Evolutionary conservation across 1,140 invertebrate genomes (phyloP).

Genomic region (Drosophila littoralis): DNA sequence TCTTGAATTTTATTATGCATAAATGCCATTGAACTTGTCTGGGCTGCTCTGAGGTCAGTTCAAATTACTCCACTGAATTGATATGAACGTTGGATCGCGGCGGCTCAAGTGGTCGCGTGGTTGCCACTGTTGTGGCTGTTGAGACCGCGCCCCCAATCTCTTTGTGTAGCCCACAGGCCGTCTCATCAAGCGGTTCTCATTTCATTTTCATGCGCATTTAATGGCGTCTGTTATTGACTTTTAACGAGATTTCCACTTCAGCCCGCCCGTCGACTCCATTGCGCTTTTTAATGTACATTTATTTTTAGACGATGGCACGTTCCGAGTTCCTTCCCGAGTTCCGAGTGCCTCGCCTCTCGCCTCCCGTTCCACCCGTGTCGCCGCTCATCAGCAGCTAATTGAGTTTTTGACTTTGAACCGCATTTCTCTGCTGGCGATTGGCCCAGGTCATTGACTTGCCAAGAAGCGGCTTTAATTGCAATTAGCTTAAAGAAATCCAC

Average conservation of each 20-base stretch:
- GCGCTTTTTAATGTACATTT: constrained; percentile 29
- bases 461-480: constrained; percentile 32
- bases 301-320: constrained; percentile 46
- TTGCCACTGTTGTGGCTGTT: constrained; percentile 20
- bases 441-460: constrained; percentile 63
- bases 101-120: constrained; percentile 74
- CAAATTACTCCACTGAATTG: constrained; percentile 59
- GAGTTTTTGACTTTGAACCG: constrained; percentile 80
- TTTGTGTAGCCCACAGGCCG: constrained; percentile 18
- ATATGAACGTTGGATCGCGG: constrained; percentile 30
- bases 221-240: constrained; percentile 82
- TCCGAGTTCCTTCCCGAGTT: constrained; percentile 11
- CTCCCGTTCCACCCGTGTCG: neutral
- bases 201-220: constrained; percentile 81
- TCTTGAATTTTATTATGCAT: constrained; percentile 6
- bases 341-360: neutral
- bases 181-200: constrained; percentile 64
- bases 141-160: constrained; percentile 13
- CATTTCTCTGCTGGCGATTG: constrained; percentile 27
- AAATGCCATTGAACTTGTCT: constrained; percentile 75
- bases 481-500: constrained; percentile 45
- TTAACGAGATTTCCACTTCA: constrained; percentile 80
- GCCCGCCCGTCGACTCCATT: constrained; percentile 38
- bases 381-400: constrained; percentile 57
- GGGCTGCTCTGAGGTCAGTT: constrained; percentile 61